These are phyloP conservation scores for Myodes glareolus DNA, from an alignment of 2,113 vertebrate genomes.

Conservation along the genomic window DNA sequence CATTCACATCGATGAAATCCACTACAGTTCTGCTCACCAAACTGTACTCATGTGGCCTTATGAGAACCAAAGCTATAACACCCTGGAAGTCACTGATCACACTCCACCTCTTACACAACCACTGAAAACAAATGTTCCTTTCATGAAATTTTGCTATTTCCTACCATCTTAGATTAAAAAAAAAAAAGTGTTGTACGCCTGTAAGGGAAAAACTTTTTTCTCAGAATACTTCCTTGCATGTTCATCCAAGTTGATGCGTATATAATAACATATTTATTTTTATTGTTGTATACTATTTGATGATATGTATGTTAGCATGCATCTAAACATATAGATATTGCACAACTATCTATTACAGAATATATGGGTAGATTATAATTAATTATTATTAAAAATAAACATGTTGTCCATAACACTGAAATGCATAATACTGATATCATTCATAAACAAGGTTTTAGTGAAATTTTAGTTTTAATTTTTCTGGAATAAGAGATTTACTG, in stretches of 20 bases:
- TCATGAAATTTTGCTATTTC: neutral
- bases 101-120: neutral
- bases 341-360: neutral
- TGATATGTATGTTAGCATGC: too few relatives aligned
- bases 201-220: neutral
- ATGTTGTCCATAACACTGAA: neutral
- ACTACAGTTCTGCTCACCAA: neutral
- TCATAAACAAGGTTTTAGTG: neutral
- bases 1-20: neutral
- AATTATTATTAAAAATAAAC: neutral
- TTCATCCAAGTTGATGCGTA: neutral
- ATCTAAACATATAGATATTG: neutral
- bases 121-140: neutral
- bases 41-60: neutral
- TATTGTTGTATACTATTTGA: neutral
- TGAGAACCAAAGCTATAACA: too few relatives aligned
- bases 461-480: neutral
- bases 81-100: neutral
- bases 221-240: neutral
- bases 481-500: neutral
- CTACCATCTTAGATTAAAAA: neutral
- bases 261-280: neutral
- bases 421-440: neutral
- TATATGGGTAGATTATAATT: neutral
- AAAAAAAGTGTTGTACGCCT: neutral